Evolutionary conservation across 2,888 invertebrate species (phyloP).

Genomic region (Drosophila fungiperda): DNA sequence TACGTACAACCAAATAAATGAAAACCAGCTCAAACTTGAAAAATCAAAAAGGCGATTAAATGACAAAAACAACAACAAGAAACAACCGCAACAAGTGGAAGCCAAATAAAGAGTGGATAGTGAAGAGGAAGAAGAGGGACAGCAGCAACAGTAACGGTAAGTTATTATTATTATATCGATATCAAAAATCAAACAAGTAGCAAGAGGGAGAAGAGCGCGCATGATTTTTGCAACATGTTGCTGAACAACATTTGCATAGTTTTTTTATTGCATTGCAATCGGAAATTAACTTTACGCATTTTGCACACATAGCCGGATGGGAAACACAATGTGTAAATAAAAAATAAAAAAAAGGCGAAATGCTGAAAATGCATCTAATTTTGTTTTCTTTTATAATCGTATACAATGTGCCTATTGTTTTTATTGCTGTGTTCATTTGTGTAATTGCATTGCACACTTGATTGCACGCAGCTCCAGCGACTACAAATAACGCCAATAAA

Average conservation of each 20-base stretch:
- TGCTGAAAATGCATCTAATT: conserved; percentile 19
- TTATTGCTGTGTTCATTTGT: conserved; percentile 64
- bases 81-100: conserved; percentile 25
- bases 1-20: conserved; percentile 35
- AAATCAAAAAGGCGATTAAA: conserved; percentile 60
- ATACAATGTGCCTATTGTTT: conserved; percentile 21
- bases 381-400: conserved; percentile 26
- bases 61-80: conserved; percentile 46
- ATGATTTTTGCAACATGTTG: conserved; percentile 61
- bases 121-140: conserved; percentile 5
- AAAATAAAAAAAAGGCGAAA: conserved; percentile 13
- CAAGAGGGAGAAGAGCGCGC: not conserved
- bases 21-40: conserved; percentile 66
- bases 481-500: conserved; percentile 74
- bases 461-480: conserved; percentile 59
- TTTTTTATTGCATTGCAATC: conserved; percentile 42
- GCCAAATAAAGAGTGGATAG: conserved; percentile 7
- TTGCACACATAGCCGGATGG: conserved; percentile 30
- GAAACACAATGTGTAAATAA: conserved; percentile 11
- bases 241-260: conserved; percentile 42
- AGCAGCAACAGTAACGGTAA: not conserved
- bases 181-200: not conserved
- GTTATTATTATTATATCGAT: conserved; percentile 21
- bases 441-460: conserved; percentile 78
- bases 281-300: conserved; percentile 64